A percentile compares a stretch with the other conserved stretches of the same genome.
These are phyloP conservation scores for Hippolais icterina DNA, from an alignment of 2,113 vertebrate species.

Conservation along the genomic window DNA sequence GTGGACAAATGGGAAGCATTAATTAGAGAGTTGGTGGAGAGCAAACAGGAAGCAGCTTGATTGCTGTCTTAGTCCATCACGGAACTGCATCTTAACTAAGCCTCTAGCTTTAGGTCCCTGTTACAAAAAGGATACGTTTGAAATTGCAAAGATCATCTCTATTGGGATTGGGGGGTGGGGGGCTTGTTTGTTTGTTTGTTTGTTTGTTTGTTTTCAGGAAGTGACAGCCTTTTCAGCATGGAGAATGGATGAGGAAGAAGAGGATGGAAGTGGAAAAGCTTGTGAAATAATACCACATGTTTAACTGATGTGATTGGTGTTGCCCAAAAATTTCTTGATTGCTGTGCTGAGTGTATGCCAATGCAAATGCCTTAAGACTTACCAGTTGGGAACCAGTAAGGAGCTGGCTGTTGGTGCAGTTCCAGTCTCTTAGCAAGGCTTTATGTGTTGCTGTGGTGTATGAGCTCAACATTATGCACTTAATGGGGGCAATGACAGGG, in stretches of 20 bases:
- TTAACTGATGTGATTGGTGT: background rate
- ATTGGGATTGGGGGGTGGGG: accelerated
- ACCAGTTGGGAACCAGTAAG: background rate
- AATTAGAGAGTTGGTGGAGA: background rate
- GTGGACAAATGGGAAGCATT: background rate
- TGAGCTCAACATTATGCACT: background rate
- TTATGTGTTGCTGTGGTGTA: background rate
- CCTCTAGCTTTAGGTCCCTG: background rate
- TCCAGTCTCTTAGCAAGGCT: background rate
- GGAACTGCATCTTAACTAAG: background rate
- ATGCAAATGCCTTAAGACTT: background rate
- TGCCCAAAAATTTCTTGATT: background rate
- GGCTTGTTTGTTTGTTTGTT: no score
- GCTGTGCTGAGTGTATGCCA: background rate
- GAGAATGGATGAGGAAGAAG: background rate
- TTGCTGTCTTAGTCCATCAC: background rate
- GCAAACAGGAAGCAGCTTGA: background rate
- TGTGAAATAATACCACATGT: background rate
- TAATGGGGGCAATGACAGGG: background rate
- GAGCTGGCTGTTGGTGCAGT: background rate
- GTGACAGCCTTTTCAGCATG: background rate
- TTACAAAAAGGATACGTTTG: background rate
- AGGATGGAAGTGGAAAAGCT: background rate
- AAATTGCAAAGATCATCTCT: background rate
- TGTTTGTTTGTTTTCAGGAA: background rate